Percentiles rank a stretch among this genome's conserved stretches.
These are phyloP conservation scores for Leptinotarsa undecemlineata DNA, from an alignment of 1,140 invertebrate genomes.

Conservation along the genomic window DNA sequence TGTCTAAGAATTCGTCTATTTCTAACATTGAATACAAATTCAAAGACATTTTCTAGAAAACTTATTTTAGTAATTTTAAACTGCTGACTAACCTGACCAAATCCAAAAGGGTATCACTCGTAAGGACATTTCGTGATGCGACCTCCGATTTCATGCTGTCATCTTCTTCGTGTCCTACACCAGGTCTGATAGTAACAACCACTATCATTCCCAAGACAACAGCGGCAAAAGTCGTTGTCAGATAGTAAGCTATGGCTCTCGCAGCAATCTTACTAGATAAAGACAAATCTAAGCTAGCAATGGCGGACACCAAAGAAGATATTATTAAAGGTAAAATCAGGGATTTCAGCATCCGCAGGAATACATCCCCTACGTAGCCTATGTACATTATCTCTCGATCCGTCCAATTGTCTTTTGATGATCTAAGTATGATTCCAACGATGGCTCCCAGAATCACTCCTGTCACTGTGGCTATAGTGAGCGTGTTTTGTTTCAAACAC, in stretches of 20 bases:
- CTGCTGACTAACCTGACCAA: slow-evolving; percentile 63
- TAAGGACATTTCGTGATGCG: slow-evolving; percentile 64
- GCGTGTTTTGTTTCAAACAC: slow-evolving; percentile 58
- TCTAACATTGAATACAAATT: too few species aligned
- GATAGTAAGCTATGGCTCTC: slow-evolving; percentile 75
- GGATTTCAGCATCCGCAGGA: slow-evolving; percentile 74
- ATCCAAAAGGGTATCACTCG: slow-evolving; percentile 84
- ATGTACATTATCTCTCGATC: slow-evolving; percentile 70
- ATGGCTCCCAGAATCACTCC: slow-evolving; percentile 68
- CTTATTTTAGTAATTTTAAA: background rate
- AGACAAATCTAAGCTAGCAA: slow-evolving; percentile 69
- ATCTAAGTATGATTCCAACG: slow-evolving; percentile 65
- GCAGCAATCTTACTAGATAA: slow-evolving; percentile 68
- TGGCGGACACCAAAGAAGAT: slow-evolving; percentile 73
- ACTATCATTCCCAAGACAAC: slow-evolving; percentile 75
- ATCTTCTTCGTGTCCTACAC: slow-evolving; percentile 53
- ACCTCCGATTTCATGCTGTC: slow-evolving; percentile 30
- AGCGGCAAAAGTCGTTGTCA: slow-evolving; percentile 75
- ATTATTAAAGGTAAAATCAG: slow-evolving; percentile 77
- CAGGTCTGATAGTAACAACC: slow-evolving; percentile 72
- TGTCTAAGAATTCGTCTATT: too few species aligned
- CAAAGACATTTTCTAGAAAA: too few species aligned
- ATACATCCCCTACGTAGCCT: slow-evolving; percentile 69
- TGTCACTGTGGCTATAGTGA: slow-evolving; percentile 70
- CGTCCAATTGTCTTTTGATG: slow-evolving; percentile 56